Base-by-base conservation (phyloP, 2,888 invertebrate species). In the Erebia palarica region DNA sequence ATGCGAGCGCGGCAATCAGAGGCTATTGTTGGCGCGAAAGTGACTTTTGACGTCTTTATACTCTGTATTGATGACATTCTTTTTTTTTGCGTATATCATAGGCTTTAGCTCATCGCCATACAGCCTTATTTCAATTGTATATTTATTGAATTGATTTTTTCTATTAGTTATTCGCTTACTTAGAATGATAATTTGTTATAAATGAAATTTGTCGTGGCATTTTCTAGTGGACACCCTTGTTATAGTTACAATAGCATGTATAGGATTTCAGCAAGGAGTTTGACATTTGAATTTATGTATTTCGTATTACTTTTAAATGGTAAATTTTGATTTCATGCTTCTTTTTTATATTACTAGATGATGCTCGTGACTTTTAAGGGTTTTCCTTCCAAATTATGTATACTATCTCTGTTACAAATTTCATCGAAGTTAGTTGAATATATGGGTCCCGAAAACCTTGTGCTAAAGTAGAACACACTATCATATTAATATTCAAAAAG, bases 21-120 rank as follows among this genome's bases (percentile, higher is more conserved):
- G 75, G 69, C 80, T 83, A 88, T 93, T 92, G 92, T 92, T 83
- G 84, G 79, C 75, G 76, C 72, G 79, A 78, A 80, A 80, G 79
- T 86, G 87, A 89, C 89, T 89, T 82, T 85, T 92, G 92, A 92
- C 88, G 87, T 88, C 89, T 92, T 84, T 79, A 88, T 91, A 67
- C 68, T 65, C 60, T 68, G 68, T 68, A 61, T 68, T 73, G 69
- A 72, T 68, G 71, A 75, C 68, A 69, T 66, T 73, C 69, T 61
- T 76, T 77, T 74, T 76, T 73, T 80, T 77, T 76, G 75, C 65
- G 70, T 21, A 58, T 9, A 13, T 16, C 18, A 53, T 36, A 51
- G 36, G 42, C 68, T 59, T 60, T 68, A 64, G 42, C 49, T 42
- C 70, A 53, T 51, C 36, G 70, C 21, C 63, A 69, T 71, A 73